A percentile compares a stretch with the other conserved stretches of the same genome.
Evolutionary conservation across 2,797 vertebrate genomes (phyloP).

Genomic region (Microtus obscurus): DNA sequence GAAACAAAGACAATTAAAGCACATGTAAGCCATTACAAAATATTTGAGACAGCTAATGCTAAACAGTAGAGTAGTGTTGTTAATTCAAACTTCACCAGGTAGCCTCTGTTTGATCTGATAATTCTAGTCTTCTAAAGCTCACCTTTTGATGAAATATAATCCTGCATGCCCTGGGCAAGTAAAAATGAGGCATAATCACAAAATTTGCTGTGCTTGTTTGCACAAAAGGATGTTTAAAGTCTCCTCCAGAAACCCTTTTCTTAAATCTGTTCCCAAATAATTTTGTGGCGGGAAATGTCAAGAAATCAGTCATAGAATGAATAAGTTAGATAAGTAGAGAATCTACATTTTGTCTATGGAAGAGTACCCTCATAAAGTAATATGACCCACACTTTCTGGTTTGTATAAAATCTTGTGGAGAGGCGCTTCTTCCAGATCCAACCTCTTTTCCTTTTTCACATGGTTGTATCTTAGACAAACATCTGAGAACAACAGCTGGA

Average conservation of each 20-base stretch:
- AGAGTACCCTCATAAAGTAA: not conserved
- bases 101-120: not conserved
- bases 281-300: not conserved
- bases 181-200: conserved; percentile 1
- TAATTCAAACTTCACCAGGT: not conserved
- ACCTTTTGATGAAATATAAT: not conserved
- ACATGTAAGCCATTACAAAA: not conserved
- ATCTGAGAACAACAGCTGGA: not conserved
- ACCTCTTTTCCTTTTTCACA: not conserved
- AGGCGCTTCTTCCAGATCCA: not conserved
- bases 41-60: not conserved
- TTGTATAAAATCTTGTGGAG: not conserved
- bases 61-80: not conserved
- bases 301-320: not conserved
- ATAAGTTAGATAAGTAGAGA: not conserved
- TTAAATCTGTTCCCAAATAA: not conserved
- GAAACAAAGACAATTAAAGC: not conserved
- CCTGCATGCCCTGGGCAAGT: not conserved
- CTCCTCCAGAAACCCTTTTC: not conserved
- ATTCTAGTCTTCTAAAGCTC: not conserved
- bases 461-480: not conserved
- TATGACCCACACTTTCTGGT: not conserved
- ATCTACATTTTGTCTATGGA: not conserved
- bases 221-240: conserved; percentile 1
- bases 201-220: conserved; percentile 39